Base-by-base conservation (phyloP, 1,140 invertebrate species). In the Pararge aegeria region DNA sequence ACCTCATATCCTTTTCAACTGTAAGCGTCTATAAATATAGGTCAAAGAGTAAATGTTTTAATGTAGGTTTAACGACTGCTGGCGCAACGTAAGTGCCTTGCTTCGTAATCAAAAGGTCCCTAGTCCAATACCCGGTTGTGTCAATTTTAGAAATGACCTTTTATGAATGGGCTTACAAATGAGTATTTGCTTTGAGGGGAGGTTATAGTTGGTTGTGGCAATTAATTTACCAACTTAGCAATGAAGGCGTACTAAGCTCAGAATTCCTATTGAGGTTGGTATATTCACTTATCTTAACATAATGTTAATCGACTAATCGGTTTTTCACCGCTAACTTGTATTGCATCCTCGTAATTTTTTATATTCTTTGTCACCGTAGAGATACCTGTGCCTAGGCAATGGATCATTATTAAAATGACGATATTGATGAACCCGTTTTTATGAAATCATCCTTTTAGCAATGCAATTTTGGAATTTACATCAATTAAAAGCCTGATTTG, bases 1-100 rank as follows among this genome's bases (percentile, higher is more conserved):
- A 59, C 55, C 37, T 53, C 64, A 64, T 68, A 57, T 61, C 30
- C 55, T 58, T 51, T 58, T 58, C 62, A 58, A 57, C 46, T 55
- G 42, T 56, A 54, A n/a, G n/a, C n/a, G n/a, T n/a, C n/a, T 54
- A 50, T 57, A 49, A 53, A 66, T 58, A 55, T 66, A 51, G 64
- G 59, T 58, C 59, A 61, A 42, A 51, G 34, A 20, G 44, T 53
- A 40, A 53, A 29, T 40, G 46, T 27, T 56, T 34, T 24, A 38
- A 34, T 34, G 30, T n/a, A 1, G 30, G 30, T 42, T 42, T 18
- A 12, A 42, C 16, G 38, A 42, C 15, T 15, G 16, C 38, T 7
- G 30, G 10, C 15, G 9, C 12, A 12, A 12, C 34, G 10, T 37
- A 37, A 37, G 2, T 2, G 10, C 34, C 7, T 24, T 2, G 7